Evolutionary conservation across 92 coral and sea anemone genomes (phyloP).

Genomic region (Umimayanthus chanpuru): DNA sequence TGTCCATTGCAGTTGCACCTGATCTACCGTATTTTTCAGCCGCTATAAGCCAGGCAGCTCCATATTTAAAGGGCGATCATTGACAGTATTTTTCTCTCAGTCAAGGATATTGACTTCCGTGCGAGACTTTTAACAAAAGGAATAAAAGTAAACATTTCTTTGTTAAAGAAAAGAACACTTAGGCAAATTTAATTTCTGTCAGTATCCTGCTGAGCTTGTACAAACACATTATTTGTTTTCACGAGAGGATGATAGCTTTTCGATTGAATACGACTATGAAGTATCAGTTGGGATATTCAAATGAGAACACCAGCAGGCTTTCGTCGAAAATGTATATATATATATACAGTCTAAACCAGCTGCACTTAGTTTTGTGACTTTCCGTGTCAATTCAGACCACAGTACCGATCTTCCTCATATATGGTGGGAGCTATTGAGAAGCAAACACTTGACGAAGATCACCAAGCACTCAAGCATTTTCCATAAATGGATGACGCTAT

Average conservation of each 20-base stretch:
- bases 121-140: not conserved
- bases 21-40: no score
- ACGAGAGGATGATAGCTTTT: not conserved
- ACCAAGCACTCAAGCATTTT: not conserved
- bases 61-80: not conserved
- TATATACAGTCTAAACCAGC: not conserved
- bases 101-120: not conserved
- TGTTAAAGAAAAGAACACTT: not conserved
- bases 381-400: not conserved
- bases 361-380: not conserved
- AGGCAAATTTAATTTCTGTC: not conserved
- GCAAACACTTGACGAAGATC: no score
- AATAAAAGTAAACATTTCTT: not conserved
- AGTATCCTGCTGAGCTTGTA: not conserved
- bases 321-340: not conserved
- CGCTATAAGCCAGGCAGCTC: not conserved
- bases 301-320: not conserved
- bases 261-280: not conserved
- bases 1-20: no score
- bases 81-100: not conserved
- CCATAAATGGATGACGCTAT: not conserved
- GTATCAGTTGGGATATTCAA: constrained; percentile 7
- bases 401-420: not conserved
- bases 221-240: not conserved
- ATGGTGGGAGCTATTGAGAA: not conserved